Base-by-base conservation (phyloP, 1,140 invertebrate species). In the Papilio polyxenes region DNA sequence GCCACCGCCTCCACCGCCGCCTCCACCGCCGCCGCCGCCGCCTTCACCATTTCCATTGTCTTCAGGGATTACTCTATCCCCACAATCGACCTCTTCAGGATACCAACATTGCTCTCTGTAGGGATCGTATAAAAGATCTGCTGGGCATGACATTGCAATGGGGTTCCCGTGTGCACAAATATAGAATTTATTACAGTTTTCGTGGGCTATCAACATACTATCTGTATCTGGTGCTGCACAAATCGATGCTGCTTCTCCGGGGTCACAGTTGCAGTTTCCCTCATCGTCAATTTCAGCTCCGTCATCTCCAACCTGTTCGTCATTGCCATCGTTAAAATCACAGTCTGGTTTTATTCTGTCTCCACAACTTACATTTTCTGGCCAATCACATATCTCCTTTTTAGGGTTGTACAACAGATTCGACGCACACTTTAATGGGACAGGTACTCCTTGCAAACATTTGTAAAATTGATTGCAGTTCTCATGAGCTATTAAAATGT, bases 361-460 rank as follows among this genome's bases (percentile, higher is more conserved):
- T 8, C 84, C 86, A 77, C 85, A 87, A 8, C 85, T 82, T 10
- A 97, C 95, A 85, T 95, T 91, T 81, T 95, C 84, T 56, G 96
- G 91, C 95, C 96, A 94, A 85, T 97, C 95, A 88, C 97, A 95
- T 82, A 95, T 88, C 90, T 95, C 90, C 11, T 85, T 85, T 56
- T 90, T 80, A 77, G 96, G 93, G 88, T 96, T 96, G 87, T 95
- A 96, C 83, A 95, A 87, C 81, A 95, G 95, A 44, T 91, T 86
- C 0, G 87, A 82, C 2, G 80, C 17, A 56, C 89, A 89, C 8
- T 20, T 51, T 10, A 83, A 0, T 7, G 81, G 72, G 17, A 88
- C 76, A 3, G 89, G 89, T 56, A 49, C 0, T 1, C 86, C 84
- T 10, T 86, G 13, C 6, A 65, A 23, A 31, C 89, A 90, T 62